phyloP scores from a whole-genome alignment of 92 coral and sea anemone genomes.

The Parazoanthus swiftii region DNA sequence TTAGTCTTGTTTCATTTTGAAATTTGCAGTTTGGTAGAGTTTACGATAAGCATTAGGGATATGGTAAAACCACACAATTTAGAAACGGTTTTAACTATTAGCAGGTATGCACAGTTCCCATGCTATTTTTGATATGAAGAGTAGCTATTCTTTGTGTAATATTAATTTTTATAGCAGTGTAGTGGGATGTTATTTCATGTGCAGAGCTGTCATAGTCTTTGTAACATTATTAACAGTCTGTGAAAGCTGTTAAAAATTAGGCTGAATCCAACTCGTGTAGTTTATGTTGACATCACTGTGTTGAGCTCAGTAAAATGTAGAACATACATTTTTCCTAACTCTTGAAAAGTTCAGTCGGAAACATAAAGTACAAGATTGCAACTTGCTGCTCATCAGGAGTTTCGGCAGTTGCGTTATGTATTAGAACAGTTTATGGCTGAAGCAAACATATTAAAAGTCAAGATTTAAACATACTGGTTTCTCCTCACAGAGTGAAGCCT shows the following conservation, averaged over 20 bases:
- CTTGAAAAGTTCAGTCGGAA: neutral
- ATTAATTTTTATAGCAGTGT: neutral
- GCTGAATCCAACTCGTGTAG: neutral
- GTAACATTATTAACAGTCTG: neutral
- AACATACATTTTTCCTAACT: neutral
- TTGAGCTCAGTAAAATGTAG: neutral
- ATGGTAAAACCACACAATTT: slow-evolving; percentile 40
- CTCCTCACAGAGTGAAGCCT: slow-evolving; percentile 17
- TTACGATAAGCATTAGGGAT: slow-evolving; percentile 11
- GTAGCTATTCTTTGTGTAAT: slow-evolving; percentile 19
- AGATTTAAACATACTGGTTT: neutral
- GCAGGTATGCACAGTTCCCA: slow-evolving; percentile 7
- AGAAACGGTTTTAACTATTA: slow-evolving; percentile 9
- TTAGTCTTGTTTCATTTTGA: slow-evolving; percentile 6
- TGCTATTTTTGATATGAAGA: slow-evolving; percentile 44
- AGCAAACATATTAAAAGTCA: neutral
- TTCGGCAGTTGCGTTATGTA: neutral
- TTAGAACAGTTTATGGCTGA: neutral
- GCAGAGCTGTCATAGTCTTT: neutral
- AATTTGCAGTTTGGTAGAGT: slow-evolving; percentile 31
- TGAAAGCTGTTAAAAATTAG: neutral
- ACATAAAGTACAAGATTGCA: neutral
- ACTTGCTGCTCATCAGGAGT: neutral
- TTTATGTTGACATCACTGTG: neutral
- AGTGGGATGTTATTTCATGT: neutral